phyloP scores from a whole-genome alignment of 2,797 vertebrate genomes.

The Brotogeris chrysoptera region DNA sequence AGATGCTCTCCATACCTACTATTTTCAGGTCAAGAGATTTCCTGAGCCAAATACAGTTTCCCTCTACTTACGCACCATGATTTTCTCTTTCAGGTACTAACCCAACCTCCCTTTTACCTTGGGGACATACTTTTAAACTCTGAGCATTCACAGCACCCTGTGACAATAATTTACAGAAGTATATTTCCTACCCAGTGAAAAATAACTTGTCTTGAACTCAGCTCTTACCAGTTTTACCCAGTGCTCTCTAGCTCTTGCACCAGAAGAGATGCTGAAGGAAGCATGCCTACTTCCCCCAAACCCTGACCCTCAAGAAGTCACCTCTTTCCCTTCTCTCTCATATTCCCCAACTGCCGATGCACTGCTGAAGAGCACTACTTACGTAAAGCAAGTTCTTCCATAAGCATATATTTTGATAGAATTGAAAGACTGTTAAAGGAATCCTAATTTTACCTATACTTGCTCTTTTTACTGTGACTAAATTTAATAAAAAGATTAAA shows the following conservation, averaged over 20 bases:
- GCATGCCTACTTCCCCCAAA: background rate
- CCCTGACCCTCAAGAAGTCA: background rate
- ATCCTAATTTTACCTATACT: background rate
- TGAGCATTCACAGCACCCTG: background rate
- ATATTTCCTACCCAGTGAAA: background rate
- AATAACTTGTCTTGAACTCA: background rate
- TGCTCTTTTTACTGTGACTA: background rate
- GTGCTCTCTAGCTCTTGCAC: background rate
- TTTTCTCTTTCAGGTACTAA: background rate
- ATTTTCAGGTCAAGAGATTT: background rate
- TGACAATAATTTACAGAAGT: background rate
- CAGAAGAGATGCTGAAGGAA: background rate
- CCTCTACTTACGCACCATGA: background rate
- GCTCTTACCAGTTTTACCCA: background rate
- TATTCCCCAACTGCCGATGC: background rate
- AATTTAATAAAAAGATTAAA: background rate
- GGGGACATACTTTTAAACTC: background rate
- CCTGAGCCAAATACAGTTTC: background rate
- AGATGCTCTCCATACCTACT: background rate
- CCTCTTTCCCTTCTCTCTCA: background rate
- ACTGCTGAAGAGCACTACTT: background rate
- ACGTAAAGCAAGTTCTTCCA: background rate
- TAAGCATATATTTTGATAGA: background rate
- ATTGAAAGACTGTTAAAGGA: background rate
- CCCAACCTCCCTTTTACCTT: background rate